Percentiles rank a stretch among this genome's conserved stretches.
phyloP scores from a whole-genome alignment of 2,888 invertebrate species.

The Cabera pusaria region DNA sequence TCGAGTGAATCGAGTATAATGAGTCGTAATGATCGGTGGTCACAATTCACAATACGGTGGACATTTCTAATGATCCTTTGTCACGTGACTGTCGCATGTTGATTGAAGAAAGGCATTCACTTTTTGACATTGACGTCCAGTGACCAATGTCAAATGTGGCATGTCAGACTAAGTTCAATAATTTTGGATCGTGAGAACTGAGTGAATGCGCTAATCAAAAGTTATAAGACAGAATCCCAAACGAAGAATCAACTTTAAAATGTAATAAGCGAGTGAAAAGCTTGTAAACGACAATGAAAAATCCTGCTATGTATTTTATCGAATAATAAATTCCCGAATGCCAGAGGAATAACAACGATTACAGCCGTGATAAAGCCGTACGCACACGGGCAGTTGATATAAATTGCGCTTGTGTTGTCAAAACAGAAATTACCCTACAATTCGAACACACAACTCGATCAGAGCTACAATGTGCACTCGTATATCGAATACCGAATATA shows the following conservation, averaged over 20 bases:
- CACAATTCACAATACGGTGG: conserved; percentile 25
- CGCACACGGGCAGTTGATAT: conserved; percentile 22
- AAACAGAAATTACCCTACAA: conserved; percentile 54
- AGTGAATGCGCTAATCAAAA: no score
- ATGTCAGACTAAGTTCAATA: conserved; percentile 32
- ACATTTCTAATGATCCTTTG: conserved; percentile 34
- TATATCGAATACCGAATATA: conserved; percentile 38
- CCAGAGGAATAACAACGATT: conserved; percentile 10
- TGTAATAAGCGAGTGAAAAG: no score
- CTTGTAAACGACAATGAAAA: no score
- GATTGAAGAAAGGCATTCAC: conserved; percentile 18
- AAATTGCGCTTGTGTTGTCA: conserved; percentile 44
- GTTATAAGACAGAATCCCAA: no score
- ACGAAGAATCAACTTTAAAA: no score
- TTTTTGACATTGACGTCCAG: conserved; percentile 37
- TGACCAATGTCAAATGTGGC: conserved; percentile 19
- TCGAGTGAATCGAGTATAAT: conserved; percentile 50
- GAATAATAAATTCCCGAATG: no score
- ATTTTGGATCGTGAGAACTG: conserved; percentile 17
- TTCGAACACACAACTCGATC: conserved; percentile 29
- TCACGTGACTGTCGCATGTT: conserved; percentile 25
- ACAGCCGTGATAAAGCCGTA: conserved; percentile 19
- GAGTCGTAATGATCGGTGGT: conserved; percentile 43
- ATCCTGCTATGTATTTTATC: no score
- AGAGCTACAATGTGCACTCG: conserved; percentile 44